Base-by-base conservation (phyloP, 2,113 vertebrate genomes). In the Festucalex cinctus region DNA sequence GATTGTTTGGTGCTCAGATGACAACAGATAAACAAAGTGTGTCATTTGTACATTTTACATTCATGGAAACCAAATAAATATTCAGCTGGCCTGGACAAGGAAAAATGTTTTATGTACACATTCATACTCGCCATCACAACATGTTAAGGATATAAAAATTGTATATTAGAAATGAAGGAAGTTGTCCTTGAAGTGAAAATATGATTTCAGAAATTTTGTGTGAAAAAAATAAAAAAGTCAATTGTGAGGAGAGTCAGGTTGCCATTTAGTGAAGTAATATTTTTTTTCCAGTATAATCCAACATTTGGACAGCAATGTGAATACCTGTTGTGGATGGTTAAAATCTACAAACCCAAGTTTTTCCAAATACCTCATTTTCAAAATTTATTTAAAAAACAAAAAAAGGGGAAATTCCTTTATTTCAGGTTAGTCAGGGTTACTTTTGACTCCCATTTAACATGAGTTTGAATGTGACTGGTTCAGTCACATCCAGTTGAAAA, bases 1-100 rank as follows among this genome's bases (percentile, higher is more conserved):
- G 73, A 67, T 81, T 73, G 46, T 91, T 89, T 83, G 83, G 88
- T 92, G 90, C 85, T 77, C 76, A 79, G 74, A 69, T 82, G 68
- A 85, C 66, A 72, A 72, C 89, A 73, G 71, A 76, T 22, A 75
- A 63, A 84, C 73, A 63, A 39, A 32, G 62, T 69, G n/a, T 41
- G 59, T 39, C n/a, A 13, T 41, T 62, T 62, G 59, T 62, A 22
- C 60, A 43, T 43, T 62, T 62, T 62, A 62, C 60, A 62, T 62
- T 62, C 60, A 62, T 41, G 13, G 22, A 62, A 62, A 26, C n/a
- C 54, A 57, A 43, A 62, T 62, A 62, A 62, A 62, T 62, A 62
- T 43, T n/a, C 60, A 62, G 22, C 5, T 61, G 17, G 17, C 32
- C 53, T 54, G 54, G 32, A 57, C 20, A 53, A 24, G 2, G 9